Evolutionary conservation across 2,797 vertebrate species (phyloP).

Genomic region (Sciurus vulgaris): DNA sequence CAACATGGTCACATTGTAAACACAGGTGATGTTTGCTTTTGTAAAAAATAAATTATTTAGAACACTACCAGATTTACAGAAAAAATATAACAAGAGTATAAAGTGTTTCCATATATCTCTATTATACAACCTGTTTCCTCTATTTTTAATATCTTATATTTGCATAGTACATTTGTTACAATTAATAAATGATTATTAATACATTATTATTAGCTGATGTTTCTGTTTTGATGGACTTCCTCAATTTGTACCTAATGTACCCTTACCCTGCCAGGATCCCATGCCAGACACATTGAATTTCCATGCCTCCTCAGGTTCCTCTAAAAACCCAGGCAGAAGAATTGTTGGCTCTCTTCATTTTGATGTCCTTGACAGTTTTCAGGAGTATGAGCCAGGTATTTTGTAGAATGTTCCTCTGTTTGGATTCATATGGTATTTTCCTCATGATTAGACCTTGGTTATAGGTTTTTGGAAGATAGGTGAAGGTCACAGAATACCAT

Average conservation of each 20-base stretch:
- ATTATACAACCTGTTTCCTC: background rate
- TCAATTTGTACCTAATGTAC: background rate
- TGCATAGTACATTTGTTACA: background rate
- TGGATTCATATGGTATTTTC: slow-evolving; percentile 23
- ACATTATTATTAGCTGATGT: background rate
- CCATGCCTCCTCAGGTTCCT: background rate
- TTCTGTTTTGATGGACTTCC: background rate
- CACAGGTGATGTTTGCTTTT: background rate
- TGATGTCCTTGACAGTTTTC: background rate
- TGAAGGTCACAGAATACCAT: background rate
- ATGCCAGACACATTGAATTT: background rate
- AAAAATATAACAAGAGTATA: background rate
- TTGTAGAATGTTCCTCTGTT: background rate
- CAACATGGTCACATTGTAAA: background rate
- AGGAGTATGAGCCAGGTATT: background rate
- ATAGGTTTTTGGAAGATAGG: background rate
- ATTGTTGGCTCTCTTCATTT: background rate
- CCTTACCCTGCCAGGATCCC: background rate
- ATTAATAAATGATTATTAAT: background rate
- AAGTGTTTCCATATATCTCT: background rate
- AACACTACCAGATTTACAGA: background rate
- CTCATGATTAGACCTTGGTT: background rate
- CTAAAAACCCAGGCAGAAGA: background rate
- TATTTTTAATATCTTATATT: background rate
- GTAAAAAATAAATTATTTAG: background rate